Evolutionary conservation across 2,113 vertebrate genomes (phyloP), one percentile per base, ranked within the genome.

Genomic region (Pedionomus torquatus): DNA sequence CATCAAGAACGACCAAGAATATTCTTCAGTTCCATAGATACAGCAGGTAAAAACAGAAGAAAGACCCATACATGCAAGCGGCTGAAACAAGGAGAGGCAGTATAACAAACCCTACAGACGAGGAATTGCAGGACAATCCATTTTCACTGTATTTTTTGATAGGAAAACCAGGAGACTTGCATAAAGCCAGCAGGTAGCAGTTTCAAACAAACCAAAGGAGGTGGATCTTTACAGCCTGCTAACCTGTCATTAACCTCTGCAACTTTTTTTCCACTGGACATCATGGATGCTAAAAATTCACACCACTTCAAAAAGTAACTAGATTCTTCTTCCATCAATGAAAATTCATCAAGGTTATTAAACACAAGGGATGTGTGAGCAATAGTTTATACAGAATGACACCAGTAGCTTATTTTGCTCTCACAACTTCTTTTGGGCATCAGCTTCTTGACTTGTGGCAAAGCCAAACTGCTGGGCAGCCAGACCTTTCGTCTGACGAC

Each of bases 401-500:
- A 55, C 7, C 60, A 30, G 70, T 6, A 17, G 28, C 37, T 33
- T 5, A 21, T 33, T 64, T 28, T 16, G 54, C 43, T 52, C 55
- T 54, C 39, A 35, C 28, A 28, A 0, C 21, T 13, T 21, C 20
- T 25, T 37, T 2, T 19, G 35, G 28, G 7, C 54, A 31, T 2
- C 4, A 17, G 20, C 41, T 9, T 31, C 46, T 12, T 2, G 16
- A 18, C 39, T 12, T 17, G n/a, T 1, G 26, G 43, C 37, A 31
- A 23, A 33, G 28, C 37, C 66, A 39, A 52, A 83, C 70, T 15
- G 71, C 33, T 7, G 61, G 30, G 25, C 1, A 6, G 35, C 31
- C 1, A 1, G 11, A 3, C 35, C 69, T 13, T n/a, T 2, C 43
- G 10, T 3, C 1, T 1, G 49, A 8, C 2, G n/a, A 6, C 57